phyloP scores from a whole-genome alignment of 1,140 invertebrate species.

The Nephila pilipes region DNA sequence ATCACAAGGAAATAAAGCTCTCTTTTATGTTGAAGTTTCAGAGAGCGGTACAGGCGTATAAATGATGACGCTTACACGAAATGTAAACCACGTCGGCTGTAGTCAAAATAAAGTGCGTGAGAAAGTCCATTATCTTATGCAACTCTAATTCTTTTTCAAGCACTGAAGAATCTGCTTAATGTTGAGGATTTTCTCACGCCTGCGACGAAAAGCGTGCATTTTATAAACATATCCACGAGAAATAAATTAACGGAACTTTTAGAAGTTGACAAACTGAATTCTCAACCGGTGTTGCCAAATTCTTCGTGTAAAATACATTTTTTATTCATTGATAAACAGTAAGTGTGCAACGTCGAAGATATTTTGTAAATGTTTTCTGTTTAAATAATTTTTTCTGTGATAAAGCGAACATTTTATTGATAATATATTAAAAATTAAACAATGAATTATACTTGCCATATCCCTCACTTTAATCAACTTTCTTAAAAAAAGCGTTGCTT shows the following conservation, averaged over 20 bases:
- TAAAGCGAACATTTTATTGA: too few species aligned
- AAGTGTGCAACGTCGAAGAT: too few species aligned
- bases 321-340: too few species aligned
- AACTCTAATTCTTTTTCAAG: slow-evolving; percentile 46
- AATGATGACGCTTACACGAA: slow-evolving; percentile 27
- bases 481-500: too few species aligned
- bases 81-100: background rate
- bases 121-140: background rate
- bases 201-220: background rate
- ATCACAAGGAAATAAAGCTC: slow-evolving; percentile 7
- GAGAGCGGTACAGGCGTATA: background rate
- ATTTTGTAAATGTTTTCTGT: too few species aligned
- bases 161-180: slow-evolving; percentile 30
- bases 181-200: slow-evolving; percentile 13
- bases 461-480: too few species aligned
- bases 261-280: background rate
- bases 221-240: background rate
- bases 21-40: background rate
- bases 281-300: too few species aligned
- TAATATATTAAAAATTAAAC: too few species aligned
- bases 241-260: background rate
- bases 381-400: too few species aligned
- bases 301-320: too few species aligned
- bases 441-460: too few species aligned
- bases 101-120: background rate